phyloP scores from a whole-genome alignment of 2,888 invertebrate genomes.

The Lasioglossum vierecki region DNA sequence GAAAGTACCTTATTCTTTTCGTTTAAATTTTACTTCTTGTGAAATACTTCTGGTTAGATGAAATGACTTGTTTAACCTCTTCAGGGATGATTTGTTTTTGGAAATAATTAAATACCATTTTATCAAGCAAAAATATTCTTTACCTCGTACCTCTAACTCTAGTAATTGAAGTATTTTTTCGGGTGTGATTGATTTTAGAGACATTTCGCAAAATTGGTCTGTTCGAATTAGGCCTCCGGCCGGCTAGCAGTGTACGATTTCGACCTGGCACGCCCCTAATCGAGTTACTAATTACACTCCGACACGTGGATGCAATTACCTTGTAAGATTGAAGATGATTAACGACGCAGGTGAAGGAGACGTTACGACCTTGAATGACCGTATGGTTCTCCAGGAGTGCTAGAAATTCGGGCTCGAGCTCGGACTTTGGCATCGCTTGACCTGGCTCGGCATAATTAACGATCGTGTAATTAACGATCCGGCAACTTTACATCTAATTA shows the following conservation, averaged over 20 bases:
- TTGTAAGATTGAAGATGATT: slow-evolving; percentile 94
- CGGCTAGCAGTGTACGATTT: neutral
- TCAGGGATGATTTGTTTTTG: neutral
- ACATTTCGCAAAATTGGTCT: neutral
- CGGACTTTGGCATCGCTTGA: slow-evolving; percentile 87
- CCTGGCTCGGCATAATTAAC: slow-evolving; percentile 84
- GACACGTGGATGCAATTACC: slow-evolving; percentile 85
- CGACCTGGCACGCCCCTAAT: slow-evolving; percentile 60
- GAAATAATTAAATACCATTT: neutral
- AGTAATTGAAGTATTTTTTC: neutral
- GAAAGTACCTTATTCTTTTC: neutral
- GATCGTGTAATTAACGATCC: slow-evolving; percentile 60
- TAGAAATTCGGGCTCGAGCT: slow-evolving; percentile 91
- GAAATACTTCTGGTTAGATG: neutral
- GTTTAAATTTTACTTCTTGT: neutral
- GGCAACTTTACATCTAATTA: slow-evolving; percentile 58
- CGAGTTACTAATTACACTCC: slow-evolving; percentile 68
- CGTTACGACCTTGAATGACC: slow-evolving; percentile 94
- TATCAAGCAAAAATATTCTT: neutral
- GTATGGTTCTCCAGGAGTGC: slow-evolving; percentile 94
- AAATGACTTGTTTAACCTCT: neutral
- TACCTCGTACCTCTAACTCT: neutral
- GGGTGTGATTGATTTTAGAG: neutral
- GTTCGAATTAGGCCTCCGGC: neutral
- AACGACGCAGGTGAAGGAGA: slow-evolving; percentile 95